Percentiles rank a stretch among this genome's conserved stretches.
phyloP scores from a whole-genome alignment of 2,113 vertebrate genomes.

The Podiceps cristatus region DNA sequence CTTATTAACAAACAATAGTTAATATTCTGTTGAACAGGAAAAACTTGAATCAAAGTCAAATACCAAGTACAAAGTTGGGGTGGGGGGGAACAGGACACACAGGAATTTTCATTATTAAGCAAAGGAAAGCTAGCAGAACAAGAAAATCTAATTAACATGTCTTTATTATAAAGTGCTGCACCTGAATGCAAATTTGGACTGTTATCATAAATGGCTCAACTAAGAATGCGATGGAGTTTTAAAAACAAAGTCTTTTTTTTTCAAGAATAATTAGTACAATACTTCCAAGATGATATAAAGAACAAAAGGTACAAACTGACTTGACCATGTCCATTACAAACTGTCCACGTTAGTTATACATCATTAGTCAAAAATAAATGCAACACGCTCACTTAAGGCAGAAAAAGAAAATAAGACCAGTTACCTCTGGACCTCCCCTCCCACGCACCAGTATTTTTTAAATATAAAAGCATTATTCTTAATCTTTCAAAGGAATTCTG shows the following conservation, averaged over 20 bases:
- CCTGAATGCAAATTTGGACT: constrained; percentile 57
- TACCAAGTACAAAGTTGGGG: constrained; percentile 50
- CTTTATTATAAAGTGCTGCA: constrained; percentile 33
- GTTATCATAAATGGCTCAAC: constrained; percentile 31
- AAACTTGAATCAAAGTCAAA: constrained; percentile 64
- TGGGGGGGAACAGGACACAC: constrained; percentile 45
- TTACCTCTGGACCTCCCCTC: background rate
- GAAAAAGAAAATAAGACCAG: background rate
- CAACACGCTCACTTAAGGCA: background rate
- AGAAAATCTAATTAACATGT: constrained; percentile 47
- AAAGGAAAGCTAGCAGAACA: constrained; percentile 16
- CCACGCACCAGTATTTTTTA: background rate
- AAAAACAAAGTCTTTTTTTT: constrained; percentile 62
- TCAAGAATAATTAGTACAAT: constrained; percentile 44
- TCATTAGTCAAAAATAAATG: background rate
- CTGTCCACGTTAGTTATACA: background rate
- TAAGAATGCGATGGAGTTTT: constrained; percentile 45
- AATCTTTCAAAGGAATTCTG: background rate
- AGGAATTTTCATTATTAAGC: constrained; percentile 50
- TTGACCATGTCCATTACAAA: background rate
- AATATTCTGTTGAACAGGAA: constrained; percentile 61
- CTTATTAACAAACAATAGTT: constrained; percentile 41
- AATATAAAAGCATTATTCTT: background rate
- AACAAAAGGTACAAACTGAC: constrained; percentile 55
- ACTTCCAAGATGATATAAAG: constrained; percentile 47